Evolutionary conservation across 2,113 vertebrate genomes (phyloP).

Genomic region (Sterna hirundo): DNA sequence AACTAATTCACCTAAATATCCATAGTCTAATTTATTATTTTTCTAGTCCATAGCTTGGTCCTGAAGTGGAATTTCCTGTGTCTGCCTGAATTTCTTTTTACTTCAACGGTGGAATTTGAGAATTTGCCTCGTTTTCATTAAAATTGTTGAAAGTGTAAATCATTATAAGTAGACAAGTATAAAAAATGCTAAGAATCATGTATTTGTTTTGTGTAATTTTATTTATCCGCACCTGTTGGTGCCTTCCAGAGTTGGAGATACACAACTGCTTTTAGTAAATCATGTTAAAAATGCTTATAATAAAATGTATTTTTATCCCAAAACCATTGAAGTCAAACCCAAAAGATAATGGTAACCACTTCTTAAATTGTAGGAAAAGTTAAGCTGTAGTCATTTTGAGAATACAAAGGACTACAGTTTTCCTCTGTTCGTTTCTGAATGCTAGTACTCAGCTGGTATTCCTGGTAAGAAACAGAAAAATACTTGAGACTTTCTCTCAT

Average conservation of each 20-base stretch:
- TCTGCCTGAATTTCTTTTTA: not conserved
- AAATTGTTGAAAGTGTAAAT: not conserved
- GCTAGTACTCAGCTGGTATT: not conserved
- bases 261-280: not conserved
- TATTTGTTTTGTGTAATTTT: not conserved
- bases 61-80: not conserved
- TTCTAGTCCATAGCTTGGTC: not conserved
- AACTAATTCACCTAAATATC: not conserved
- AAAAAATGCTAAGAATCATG: not conserved
- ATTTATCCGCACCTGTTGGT: not conserved
- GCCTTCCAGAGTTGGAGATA: not conserved
- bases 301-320: not conserved
- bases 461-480: not conserved
- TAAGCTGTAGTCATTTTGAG: not conserved
- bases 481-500: not conserved
- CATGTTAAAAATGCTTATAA: not conserved
- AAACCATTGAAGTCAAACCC: not conserved
- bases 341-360: not conserved
- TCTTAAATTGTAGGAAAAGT: not conserved
- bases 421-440: not conserved
- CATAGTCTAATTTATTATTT: not conserved
- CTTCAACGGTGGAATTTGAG: not conserved
- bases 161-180: not conserved
- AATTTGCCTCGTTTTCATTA: not conserved
- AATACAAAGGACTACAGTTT: not conserved